Percentiles rank a stretch among this genome's conserved stretches.
Conservation (phyloP, 2,113 vertebrate genomes). For the Gracilinanus agilis region DNA sequence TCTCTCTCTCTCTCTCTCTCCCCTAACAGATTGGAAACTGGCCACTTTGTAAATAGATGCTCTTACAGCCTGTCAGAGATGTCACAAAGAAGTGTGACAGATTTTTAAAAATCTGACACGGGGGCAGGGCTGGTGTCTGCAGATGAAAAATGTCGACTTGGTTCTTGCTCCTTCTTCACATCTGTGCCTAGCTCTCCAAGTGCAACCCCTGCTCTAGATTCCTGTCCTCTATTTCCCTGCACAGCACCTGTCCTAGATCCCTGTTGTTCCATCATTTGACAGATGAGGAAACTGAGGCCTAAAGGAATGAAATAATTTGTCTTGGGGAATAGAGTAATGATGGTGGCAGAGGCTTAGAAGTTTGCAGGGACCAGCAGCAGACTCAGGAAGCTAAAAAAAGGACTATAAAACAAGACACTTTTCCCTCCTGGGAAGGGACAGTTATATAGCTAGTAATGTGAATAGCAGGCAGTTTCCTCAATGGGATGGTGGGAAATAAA, state of each 20-base stretch:
- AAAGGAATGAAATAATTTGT: not conserved
- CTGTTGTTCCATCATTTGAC: not conserved
- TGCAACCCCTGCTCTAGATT: not conserved
- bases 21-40: not conserved
- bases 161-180: not conserved
- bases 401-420: not conserved
- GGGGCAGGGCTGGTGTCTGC: not conserved
- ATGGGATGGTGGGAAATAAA: not conserved
- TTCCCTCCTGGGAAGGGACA: not conserved
- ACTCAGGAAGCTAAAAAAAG: not conserved
- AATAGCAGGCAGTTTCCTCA: not conserved
- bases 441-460: not conserved
- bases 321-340: not conserved
- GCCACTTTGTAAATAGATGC: constrained; percentile 1
- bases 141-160: not conserved
- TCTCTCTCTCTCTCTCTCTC: not conserved
- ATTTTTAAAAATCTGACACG: not conserved
- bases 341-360: not conserved
- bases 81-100: not conserved
- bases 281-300: not conserved
- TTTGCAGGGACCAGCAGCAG: not conserved
- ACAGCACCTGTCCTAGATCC: not conserved
- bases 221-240: not conserved
- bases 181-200: not conserved
- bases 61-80: not conserved